These are phyloP conservation scores for Parnassius apollo DNA, from an alignment of 2,888 invertebrate genomes.

Conservation along the genomic window DNA sequence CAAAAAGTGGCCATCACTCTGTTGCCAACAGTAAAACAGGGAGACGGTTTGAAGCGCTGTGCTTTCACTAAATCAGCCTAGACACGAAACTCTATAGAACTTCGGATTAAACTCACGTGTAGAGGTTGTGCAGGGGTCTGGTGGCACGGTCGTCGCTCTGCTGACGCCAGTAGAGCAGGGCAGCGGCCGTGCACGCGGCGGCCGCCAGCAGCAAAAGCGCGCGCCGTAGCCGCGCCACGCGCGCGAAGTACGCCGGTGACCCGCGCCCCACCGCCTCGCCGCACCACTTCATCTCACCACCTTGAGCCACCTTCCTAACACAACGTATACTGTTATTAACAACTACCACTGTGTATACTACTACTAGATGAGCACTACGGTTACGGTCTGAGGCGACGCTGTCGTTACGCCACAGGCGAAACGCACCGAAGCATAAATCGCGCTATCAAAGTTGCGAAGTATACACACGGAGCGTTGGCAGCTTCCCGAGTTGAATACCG, in stretches of 20 bases:
- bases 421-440: too few species aligned
- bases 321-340: background rate
- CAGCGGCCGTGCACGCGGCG: constrained; percentile 78
- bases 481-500: too few species aligned
- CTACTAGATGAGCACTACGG: too few species aligned
- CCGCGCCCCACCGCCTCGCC: constrained; percentile 64
- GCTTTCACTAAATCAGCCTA: too few species aligned
- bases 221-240: constrained; percentile 78
- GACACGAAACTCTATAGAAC: too few species aligned
- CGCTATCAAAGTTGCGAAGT: too few species aligned
- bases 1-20: constrained; percentile 36
- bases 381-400: too few species aligned
- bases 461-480: too few species aligned
- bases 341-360: too few species aligned
- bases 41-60: constrained; percentile 51
- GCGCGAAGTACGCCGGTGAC: constrained; percentile 76
- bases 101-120: constrained; percentile 46
- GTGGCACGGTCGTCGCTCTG: constrained; percentile 67
- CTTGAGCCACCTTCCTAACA: constrained; percentile 34
- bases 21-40: constrained; percentile 83
- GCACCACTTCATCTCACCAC: constrained; percentile 57
- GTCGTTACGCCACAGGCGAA: too few species aligned
- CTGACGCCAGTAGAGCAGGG: constrained; percentile 83
- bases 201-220: constrained; percentile 79
- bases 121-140: constrained; percentile 55